These are phyloP conservation scores for Cydia strobilella DNA, from an alignment of 1,140 invertebrate species.

Conservation along the genomic window DNA sequence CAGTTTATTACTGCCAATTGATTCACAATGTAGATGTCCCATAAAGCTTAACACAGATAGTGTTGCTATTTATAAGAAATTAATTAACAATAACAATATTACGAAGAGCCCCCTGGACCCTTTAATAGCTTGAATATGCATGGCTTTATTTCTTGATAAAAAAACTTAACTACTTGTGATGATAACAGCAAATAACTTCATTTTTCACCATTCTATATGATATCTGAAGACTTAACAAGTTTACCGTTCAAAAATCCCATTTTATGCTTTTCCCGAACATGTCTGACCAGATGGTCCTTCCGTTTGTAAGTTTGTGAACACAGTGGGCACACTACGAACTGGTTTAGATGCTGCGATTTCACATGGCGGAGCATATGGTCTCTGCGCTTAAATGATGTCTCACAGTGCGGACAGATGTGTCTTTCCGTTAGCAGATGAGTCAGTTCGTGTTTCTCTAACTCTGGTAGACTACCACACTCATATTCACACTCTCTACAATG, in stretches of 20 bases:
- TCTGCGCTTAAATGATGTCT: slow-evolving; percentile 51
- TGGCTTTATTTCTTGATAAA: neutral
- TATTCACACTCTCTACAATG: slow-evolving; percentile 48
- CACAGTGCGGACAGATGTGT: slow-evolving; percentile 51
- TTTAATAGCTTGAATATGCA: neutral
- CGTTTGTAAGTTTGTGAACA: slow-evolving; percentile 55
- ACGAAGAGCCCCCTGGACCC: too few relatives aligned
- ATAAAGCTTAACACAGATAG: too few relatives aligned
- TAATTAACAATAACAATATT: too few relatives aligned
- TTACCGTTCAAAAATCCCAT: slow-evolving; percentile 50
- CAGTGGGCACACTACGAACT: slow-evolving; percentile 47
- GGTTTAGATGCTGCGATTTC: slow-evolving; percentile 53
- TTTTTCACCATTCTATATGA: slow-evolving; percentile 4
- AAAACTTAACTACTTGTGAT: neutral
- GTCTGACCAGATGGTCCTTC: slow-evolving; percentile 56
- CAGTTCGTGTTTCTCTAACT: slow-evolving; percentile 51
- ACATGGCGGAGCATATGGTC: slow-evolving; percentile 64
- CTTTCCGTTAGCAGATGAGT: slow-evolving; percentile 41
- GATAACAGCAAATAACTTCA: neutral
- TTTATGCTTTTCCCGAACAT: slow-evolving; percentile 60
- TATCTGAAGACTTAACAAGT: slow-evolving; percentile 38
- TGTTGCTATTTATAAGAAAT: too few relatives aligned
- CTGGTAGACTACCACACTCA: slow-evolving; percentile 40
- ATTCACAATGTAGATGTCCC: too few relatives aligned
- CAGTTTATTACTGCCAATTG: too few relatives aligned